Percentiles rank a stretch among this genome's conserved stretches.
Conservation (phyloP, 2,797 vertebrate genomes). For the Catostomus latipinnis region DNA sequence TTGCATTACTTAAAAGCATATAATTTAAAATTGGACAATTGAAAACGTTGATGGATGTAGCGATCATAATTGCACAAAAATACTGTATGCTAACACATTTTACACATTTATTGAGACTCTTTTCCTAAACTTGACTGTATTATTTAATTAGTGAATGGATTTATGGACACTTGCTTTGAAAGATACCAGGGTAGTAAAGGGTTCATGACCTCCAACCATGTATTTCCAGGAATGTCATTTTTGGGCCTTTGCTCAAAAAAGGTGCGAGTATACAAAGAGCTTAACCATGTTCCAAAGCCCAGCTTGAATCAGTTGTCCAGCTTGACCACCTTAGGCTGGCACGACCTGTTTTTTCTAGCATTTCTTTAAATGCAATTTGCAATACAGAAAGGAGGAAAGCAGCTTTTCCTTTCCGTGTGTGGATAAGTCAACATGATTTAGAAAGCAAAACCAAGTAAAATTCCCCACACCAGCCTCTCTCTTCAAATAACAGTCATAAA, state of each 20-base stretch:
- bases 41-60: too few species aligned
- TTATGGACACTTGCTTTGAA: too few species aligned
- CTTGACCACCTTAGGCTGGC: conserved; percentile 9
- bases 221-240: background rate
- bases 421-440: conserved; percentile 34
- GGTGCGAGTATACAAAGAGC: background rate
- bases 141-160: too few species aligned
- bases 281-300: conserved; percentile 2
- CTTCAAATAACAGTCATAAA: background rate
- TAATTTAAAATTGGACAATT: too few species aligned
- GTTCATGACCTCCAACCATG: too few species aligned
- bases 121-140: too few species aligned
- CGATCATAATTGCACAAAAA: too few species aligned
- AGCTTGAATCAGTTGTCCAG: conserved; percentile 10
- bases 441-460: conserved; percentile 23
- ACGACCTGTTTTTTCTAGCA: conserved; percentile 3
- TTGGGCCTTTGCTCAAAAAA: background rate
- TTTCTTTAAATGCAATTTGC: background rate
- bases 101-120: too few species aligned
- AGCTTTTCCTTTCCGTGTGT: conserved; percentile 8
- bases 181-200: too few species aligned
- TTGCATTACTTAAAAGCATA: too few species aligned
- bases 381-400: conserved; percentile 9
- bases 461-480: conserved; percentile 1
- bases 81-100: too few species aligned